A percentile compares a stretch with the other conserved stretches of the same genome.
Evolutionary conservation across 2,797 vertebrate species (phyloP).

Genomic region (Thunnus albacares): DNA sequence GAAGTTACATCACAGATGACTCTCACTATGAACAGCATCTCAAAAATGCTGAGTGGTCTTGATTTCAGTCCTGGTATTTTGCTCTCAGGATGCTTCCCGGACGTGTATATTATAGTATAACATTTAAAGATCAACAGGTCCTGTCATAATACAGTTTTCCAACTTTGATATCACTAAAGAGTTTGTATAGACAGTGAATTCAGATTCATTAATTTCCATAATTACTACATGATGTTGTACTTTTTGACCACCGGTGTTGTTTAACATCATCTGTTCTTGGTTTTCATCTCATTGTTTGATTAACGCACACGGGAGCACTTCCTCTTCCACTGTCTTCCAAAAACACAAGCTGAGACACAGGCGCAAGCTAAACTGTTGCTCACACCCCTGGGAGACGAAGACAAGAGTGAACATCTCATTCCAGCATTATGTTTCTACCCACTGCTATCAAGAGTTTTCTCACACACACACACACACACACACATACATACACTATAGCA

Average conservation of each 20-base stretch:
- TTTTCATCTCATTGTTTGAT: constrained; percentile 15
- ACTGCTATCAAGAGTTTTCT: constrained; percentile 45
- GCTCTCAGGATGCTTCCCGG: too few relatives aligned
- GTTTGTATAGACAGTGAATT: background rate
- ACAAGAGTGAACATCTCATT: constrained; percentile 60
- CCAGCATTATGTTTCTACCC: constrained; percentile 36
- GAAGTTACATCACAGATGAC: too few relatives aligned
- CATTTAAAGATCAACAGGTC: background rate
- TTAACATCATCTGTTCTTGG: constrained; percentile 1
- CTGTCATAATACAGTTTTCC: too few relatives aligned
- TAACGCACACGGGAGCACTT: background rate
- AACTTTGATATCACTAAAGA: too few relatives aligned
- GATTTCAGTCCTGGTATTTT: background rate
- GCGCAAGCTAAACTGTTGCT: constrained; percentile 43
- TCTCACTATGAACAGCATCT: too few relatives aligned
- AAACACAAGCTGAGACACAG: constrained; percentile 5
- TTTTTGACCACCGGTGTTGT: constrained; percentile 2
- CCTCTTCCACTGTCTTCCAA: background rate
- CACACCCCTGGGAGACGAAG: constrained; percentile 45
- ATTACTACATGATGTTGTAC: background rate
- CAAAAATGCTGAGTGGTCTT: too few relatives aligned
- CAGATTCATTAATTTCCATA: background rate
- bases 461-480: constrained; percentile 14
- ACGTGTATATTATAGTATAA: too few relatives aligned
- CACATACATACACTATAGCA: constrained; percentile 17